phyloP scores from a whole-genome alignment of 1,140 invertebrate genomes.

The Macrotrachela quadricornifera region DNA sequence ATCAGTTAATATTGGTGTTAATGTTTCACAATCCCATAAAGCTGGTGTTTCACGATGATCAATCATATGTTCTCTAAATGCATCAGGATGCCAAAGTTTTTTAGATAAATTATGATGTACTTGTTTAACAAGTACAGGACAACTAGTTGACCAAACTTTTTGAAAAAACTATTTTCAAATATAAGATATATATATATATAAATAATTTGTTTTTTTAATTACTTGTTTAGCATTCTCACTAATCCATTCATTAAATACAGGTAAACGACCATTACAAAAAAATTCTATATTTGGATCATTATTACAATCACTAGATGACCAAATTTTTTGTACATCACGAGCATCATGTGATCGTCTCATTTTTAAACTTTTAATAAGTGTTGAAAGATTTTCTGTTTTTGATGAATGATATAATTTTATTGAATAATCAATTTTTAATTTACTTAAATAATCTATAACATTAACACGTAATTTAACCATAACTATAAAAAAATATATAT shows the following conservation, averaged over 20 bases:
- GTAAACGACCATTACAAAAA: conserved; percentile 60
- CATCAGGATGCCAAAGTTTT: conserved; percentile 67
- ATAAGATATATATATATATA: too few species aligned
- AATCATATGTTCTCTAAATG: conserved; percentile 49
- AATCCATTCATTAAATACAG: conserved; percentile 59
- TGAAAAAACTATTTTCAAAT: neutral
- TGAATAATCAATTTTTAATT: too few species aligned
- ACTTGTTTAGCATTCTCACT: conserved; percentile 75
- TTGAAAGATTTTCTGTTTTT: neutral
- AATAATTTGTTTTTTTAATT: conserved; percentile 10
- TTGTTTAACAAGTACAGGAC: conserved; percentile 82
- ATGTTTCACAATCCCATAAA: too few species aligned
- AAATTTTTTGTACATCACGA: conserved; percentile 43
- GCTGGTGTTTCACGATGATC: too few species aligned
- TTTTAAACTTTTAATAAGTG: neutral
- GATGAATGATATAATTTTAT: neutral
- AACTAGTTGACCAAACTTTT: conserved; percentile 17
- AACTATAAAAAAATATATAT: too few species aligned
- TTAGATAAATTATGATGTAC: conserved; percentile 52
- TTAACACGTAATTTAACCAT: too few species aligned
- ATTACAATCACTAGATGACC: conserved; percentile 40
- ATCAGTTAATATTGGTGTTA: conserved; percentile 45
- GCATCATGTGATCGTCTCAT: conserved; percentile 31
- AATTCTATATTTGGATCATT: conserved; percentile 58
- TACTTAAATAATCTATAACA: too few species aligned